Percentiles rank a stretch among this genome's conserved stretches.
phyloP scores from a whole-genome alignment of 2,888 invertebrate genomes.

The Melangyna quadrimaculata region DNA sequence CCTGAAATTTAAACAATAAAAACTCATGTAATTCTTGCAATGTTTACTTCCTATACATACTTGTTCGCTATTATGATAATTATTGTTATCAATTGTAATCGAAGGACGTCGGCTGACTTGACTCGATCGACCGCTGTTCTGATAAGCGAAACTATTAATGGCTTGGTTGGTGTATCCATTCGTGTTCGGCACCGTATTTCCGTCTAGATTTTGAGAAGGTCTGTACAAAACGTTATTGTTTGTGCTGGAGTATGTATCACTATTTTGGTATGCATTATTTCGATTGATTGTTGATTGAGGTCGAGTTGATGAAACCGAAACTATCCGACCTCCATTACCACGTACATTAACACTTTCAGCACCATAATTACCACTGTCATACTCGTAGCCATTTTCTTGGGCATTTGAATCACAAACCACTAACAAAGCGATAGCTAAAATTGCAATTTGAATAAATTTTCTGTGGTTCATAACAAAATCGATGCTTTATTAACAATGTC shows the following conservation, averaged over 20 bases:
- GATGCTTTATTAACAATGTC: slow-evolving; percentile 9
- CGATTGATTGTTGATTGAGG: background rate
- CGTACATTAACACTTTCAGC: background rate
- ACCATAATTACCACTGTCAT: background rate
- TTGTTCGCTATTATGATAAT: too few species aligned
- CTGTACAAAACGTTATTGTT: too few species aligned
- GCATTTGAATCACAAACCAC: background rate
- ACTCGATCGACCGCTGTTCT: too few species aligned
- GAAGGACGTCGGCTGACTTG: too few species aligned
- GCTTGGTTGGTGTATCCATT: too few species aligned
- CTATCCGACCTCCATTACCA: background rate
- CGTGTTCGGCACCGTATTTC: too few species aligned
- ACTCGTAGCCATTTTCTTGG: slow-evolving; percentile 6
- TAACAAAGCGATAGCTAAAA: background rate
- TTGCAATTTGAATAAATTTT: background rate
- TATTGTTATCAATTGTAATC: too few species aligned
- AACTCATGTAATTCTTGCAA: background rate
- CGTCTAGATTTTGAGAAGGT: background rate
- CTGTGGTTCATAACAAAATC: slow-evolving; percentile 15
- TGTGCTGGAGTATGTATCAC: too few species aligned
- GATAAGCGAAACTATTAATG: too few species aligned
- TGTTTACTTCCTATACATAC: background rate
- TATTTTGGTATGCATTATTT: background rate
- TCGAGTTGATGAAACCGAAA: background rate
- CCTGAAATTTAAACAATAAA: too few species aligned